Percentiles rank a stretch among this genome's conserved stretches.
Conservation (phyloP, 2,888 invertebrate genomes). For the Rhodophaea formosa region DNA sequence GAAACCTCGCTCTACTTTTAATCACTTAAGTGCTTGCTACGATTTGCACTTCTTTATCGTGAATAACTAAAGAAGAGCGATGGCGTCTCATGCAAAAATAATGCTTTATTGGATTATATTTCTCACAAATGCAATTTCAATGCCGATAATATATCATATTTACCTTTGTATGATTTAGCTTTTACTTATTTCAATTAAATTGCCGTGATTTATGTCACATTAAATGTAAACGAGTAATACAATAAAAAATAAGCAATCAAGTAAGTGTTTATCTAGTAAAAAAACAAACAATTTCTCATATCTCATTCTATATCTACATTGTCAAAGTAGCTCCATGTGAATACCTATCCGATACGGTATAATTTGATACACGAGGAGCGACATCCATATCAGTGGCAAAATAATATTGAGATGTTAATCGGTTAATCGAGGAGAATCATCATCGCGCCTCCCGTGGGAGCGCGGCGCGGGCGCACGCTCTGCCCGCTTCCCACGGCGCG, state of each 20-base stretch:
- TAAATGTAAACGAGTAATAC: not conserved
- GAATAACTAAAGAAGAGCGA: slow-evolving; percentile 62
- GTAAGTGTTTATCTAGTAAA: not conserved
- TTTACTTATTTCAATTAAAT: slow-evolving; percentile 1
- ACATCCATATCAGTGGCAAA: slow-evolving; percentile 34
- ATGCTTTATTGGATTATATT: slow-evolving; percentile 35
- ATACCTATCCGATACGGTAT: not conserved
- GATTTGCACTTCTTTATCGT: slow-evolving; percentile 67
- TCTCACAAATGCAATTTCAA: slow-evolving; percentile 33
- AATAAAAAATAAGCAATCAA: not conserved
- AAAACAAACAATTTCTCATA: no score
- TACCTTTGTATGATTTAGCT: slow-evolving; percentile 4
- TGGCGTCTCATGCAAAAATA: slow-evolving; percentile 46
- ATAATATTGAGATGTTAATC: slow-evolving; percentile 44
- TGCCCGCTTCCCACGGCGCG: slow-evolving; percentile 53
- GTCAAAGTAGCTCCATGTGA: not conserved
- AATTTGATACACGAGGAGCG: slow-evolving; percentile 2
- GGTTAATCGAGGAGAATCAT: slow-evolving; percentile 43
- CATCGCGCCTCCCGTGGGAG: slow-evolving; percentile 53
- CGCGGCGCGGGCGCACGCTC: slow-evolving; percentile 49
- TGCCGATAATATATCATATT: slow-evolving; percentile 26
- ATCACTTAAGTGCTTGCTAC: slow-evolving; percentile 74
- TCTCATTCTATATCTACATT: not conserved
- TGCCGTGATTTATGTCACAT: not conserved
- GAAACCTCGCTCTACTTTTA: slow-evolving; percentile 57